phyloP scores from a whole-genome alignment of 2,113 vertebrate genomes.

The Hyaena hyaena region DNA sequence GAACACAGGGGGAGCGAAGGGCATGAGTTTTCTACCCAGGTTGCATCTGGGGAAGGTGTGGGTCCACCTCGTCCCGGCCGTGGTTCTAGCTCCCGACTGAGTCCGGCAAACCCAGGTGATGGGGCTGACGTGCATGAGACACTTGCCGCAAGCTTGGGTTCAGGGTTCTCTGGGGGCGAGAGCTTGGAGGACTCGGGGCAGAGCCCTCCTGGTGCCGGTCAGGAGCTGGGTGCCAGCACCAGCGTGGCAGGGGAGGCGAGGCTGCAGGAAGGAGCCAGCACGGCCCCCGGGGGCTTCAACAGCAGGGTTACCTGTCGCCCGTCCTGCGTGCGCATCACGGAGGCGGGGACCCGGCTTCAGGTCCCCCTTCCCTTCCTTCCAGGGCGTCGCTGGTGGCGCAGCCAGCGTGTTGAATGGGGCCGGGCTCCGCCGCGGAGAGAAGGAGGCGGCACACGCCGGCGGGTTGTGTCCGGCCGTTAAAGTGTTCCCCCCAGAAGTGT shows the following conservation, averaged over 20 bases:
- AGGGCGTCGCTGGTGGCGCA: neutral
- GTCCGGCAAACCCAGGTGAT: neutral
- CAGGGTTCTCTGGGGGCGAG: neutral
- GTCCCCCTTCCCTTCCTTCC: neutral
- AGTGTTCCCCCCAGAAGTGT: neutral
- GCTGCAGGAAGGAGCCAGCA: neutral
- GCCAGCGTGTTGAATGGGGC: fast-evolving
- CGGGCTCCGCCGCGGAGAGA: neutral
- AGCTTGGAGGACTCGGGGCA: neutral
- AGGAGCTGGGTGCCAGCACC: neutral
- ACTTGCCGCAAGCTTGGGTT: neutral
- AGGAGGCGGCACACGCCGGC: neutral
- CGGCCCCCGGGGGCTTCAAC: neutral
- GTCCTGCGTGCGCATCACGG: fast-evolving
- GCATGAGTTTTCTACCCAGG: neutral
- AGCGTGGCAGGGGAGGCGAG: neutral
- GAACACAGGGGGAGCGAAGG: neutral
- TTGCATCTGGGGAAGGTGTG: neutral
- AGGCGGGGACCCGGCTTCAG: neutral
- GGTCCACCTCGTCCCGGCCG: no score
- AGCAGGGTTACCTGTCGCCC: neutral
- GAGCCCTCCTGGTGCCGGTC: no score
- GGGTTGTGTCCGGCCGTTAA: neutral
- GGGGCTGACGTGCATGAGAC: neutral
- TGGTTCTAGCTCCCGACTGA: neutral